These are phyloP conservation scores for Loripinus fragilis DNA, from an alignment of 2,888 invertebrate species.

Conservation along the genomic window DNA sequence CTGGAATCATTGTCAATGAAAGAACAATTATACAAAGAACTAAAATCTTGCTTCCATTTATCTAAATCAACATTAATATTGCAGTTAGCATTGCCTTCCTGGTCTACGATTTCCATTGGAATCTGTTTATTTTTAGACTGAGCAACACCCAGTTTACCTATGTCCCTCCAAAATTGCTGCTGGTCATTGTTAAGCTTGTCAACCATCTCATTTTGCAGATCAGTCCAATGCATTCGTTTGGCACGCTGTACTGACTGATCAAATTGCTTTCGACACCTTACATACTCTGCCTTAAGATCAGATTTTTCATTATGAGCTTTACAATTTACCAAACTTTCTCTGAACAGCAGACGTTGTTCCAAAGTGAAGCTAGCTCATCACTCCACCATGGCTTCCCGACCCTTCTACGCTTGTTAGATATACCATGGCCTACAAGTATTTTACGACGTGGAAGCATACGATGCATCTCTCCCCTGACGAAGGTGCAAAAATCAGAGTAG, in stretches of 20 bases:
- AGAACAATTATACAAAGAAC: conserved; percentile 2
- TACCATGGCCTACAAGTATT: too few species aligned
- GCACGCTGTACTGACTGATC: conserved; percentile 13
- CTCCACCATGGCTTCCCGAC: too few species aligned
- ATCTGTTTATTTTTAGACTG: conserved; percentile 10
- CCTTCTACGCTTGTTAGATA: too few species aligned
- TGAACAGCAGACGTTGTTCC: too few species aligned
- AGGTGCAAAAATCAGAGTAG: too few species aligned
- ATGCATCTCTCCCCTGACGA: too few species aligned
- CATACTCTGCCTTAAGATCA: not conserved
- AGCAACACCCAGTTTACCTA: too few species aligned
- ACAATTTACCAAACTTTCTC: too few species aligned
- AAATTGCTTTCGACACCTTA: not conserved
- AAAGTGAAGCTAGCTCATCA: too few species aligned
- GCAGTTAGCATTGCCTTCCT: not conserved
- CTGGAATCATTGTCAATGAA: too few species aligned
- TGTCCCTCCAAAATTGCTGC: conserved; percentile 24
- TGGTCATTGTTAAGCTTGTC: not conserved
- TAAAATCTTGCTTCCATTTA: conserved; percentile 26
- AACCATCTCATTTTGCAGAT: not conserved
- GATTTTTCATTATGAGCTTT: not conserved
- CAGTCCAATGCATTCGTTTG: conserved; percentile 13
- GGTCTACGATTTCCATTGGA: conserved; percentile 18
- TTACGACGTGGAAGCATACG: too few species aligned
- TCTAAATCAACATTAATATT: not conserved